phyloP scores from a whole-genome alignment of 2,113 vertebrate species.

The Alouatta palliata region DNA sequence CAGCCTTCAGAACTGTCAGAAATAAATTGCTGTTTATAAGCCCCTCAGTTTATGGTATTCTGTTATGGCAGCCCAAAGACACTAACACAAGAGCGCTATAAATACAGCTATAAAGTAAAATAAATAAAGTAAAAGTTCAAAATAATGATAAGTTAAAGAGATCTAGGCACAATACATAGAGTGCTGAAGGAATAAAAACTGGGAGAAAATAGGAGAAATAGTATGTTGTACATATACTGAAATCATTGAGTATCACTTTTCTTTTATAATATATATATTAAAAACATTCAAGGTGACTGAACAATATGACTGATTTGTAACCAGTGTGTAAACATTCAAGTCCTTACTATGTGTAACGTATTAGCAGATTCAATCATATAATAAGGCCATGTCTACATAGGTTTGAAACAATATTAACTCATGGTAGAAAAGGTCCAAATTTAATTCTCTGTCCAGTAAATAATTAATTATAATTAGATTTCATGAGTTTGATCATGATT shows the following conservation, averaged over 20 bases:
- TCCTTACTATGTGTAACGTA: neutral
- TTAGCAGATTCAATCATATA: neutral
- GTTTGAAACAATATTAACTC: neutral
- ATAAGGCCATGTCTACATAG: neutral
- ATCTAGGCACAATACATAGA: neutral
- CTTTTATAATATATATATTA: neutral
- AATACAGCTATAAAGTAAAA: neutral
- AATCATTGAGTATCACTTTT: neutral
- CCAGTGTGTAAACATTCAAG: neutral
- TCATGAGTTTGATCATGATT: neutral
- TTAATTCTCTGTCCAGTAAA: neutral
- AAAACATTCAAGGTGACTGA: neutral
- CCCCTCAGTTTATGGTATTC: neutral
- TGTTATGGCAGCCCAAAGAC: neutral
- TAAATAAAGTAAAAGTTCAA: neutral
- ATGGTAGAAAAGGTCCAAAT: neutral
- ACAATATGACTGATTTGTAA: neutral
- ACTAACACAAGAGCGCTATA: neutral
- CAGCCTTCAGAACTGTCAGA: neutral
- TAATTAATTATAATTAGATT: neutral
- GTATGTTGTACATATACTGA: neutral
- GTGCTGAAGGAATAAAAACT: neutral
- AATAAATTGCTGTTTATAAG: neutral
- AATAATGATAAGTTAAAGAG: neutral
- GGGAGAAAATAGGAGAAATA: conserved; percentile 6